phyloP scores from a whole-genome alignment of 37 sponge, comb jelly and placozoan species.

The Bolinopsis microptera region DNA sequence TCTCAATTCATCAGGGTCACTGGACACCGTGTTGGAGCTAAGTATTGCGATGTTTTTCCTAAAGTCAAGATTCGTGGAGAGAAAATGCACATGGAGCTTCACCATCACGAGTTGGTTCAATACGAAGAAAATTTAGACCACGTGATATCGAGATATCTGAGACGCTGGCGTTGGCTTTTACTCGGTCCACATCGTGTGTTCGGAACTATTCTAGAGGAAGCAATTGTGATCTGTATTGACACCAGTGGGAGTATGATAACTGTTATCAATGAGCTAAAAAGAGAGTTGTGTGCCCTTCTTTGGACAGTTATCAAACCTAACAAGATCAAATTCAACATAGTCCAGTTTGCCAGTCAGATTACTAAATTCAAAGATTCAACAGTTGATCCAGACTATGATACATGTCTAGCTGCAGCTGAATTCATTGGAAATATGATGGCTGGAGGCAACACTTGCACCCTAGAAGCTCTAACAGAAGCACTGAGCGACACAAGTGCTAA shows the following conservation, averaged over 20 bases:
- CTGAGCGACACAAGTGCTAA: background rate
- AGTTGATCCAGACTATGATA: slow-evolving; percentile 17
- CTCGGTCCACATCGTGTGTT: slow-evolving; percentile 57
- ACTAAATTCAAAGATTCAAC: slow-evolving; percentile 21
- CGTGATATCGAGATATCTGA: slow-evolving; percentile 51
- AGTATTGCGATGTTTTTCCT: slow-evolving; percentile 49
- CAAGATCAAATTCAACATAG: slow-evolving; percentile 61
- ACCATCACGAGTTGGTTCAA: slow-evolving; percentile 59
- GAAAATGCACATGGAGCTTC: slow-evolving; percentile 64
- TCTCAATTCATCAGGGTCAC: slow-evolving; percentile 46
- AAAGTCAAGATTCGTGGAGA: slow-evolving; percentile 60
- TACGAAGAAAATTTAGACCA: slow-evolving; percentile 49
- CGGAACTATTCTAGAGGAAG: slow-evolving; percentile 33
- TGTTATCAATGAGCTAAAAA: slow-evolving; percentile 40
- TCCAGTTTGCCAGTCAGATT: slow-evolving; percentile 57
- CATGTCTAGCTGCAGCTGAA: slow-evolving; percentile 24
- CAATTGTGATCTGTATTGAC: slow-evolving; percentile 40
- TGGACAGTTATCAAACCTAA: slow-evolving; percentile 61
- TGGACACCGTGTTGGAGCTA: slow-evolving; percentile 41
- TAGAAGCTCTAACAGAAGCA: slow-evolving; percentile 47
- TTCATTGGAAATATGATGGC: slow-evolving; percentile 31
- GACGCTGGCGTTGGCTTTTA: slow-evolving; percentile 43
- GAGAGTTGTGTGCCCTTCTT: slow-evolving; percentile 23
- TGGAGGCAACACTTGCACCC: slow-evolving; percentile 42
- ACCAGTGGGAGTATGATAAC: slow-evolving; percentile 65